Evolutionary conservation across 2,797 vertebrate species (phyloP).

Genomic region (Onychomys torridus): DNA sequence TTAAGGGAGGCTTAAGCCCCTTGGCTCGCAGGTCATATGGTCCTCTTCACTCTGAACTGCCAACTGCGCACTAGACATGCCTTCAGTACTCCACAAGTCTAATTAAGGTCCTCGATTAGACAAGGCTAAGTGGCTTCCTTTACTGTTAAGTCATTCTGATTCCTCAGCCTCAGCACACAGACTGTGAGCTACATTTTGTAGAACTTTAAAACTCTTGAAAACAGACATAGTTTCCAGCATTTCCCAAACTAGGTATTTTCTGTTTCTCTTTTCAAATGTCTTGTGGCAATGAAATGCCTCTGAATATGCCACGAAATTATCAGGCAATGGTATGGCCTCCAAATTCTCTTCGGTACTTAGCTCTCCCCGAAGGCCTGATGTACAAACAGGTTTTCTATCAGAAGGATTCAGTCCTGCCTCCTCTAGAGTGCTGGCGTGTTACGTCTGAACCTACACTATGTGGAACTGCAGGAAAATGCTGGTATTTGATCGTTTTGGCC

Average conservation of each 20-base stretch:
- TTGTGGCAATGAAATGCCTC: neutral
- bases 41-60: neutral
- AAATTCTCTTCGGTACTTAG: neutral
- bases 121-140: neutral
- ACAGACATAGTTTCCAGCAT: neutral
- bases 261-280: neutral
- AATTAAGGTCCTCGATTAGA: neutral
- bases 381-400: neutral
- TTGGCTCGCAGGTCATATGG: neutral
- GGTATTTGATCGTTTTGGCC: neutral
- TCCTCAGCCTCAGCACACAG: neutral
- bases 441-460: neutral
- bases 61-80: neutral
- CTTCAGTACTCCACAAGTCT: neutral
- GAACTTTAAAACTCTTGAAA: conserved; percentile 10
- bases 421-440: neutral
- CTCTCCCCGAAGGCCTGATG: neutral
- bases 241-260: conserved; percentile 7
- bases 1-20: neutral
- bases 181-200: neutral
- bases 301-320: neutral
- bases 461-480: neutral
- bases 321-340: neutral
- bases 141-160: neutral
- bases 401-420: neutral